phyloP scores from a whole-genome alignment of 2,113 vertebrate species.

The Monarcha castaneiventris region DNA sequence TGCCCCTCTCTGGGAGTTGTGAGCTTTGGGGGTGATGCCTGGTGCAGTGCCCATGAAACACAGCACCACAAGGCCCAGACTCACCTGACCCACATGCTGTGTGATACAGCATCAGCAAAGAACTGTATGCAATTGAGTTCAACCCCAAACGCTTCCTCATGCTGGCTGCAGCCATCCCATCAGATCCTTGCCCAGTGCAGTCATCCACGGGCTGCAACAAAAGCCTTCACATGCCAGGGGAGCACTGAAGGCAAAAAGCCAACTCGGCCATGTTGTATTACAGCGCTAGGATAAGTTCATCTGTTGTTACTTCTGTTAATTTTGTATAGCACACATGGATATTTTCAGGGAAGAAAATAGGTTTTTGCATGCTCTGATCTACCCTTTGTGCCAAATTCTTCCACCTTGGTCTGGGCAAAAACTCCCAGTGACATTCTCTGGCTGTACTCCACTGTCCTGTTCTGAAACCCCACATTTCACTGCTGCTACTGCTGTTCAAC shows the following conservation, averaged over 20 bases:
- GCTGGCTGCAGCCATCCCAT: not conserved
- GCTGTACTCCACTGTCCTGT: not conserved
- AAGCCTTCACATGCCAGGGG: accelerated
- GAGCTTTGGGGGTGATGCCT: not conserved
- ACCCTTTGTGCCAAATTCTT: not conserved
- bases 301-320: not conserved
- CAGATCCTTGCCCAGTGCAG: not conserved
- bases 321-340: not conserved
- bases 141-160: accelerated
- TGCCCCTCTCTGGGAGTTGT: not conserved
- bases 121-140: not conserved
- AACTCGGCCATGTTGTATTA: not conserved
- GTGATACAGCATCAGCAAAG: not conserved
- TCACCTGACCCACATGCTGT: accelerated
- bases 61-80: accelerated
- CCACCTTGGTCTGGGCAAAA: not conserved
- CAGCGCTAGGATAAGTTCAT: not conserved
- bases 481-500: not conserved
- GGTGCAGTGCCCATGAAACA: not conserved
- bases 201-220: not conserved
- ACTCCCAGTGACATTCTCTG: not conserved
- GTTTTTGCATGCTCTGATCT: not conserved
- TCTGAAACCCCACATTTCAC: not conserved
- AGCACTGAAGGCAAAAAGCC: not conserved
- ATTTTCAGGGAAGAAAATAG: not conserved